Evolutionary conservation across 2,888 invertebrate genomes (phyloP).

Genomic region (Eurois occulta): DNA sequence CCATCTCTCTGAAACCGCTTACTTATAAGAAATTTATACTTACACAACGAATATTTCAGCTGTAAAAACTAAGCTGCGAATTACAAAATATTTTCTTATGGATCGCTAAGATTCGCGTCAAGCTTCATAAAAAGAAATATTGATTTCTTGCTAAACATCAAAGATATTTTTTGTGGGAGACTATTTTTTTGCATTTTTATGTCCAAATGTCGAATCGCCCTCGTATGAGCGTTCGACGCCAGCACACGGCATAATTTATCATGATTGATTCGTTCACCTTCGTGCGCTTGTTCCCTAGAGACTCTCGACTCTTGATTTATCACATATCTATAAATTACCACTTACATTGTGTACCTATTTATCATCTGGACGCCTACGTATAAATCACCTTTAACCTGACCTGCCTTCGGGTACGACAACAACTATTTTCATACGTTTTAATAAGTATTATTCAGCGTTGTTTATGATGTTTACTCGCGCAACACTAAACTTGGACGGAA

Average conservation of each 20-base stretch:
- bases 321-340: slow-evolving; percentile 73
- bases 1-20: slow-evolving; percentile 40
- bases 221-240: slow-evolving; percentile 64
- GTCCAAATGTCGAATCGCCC: slow-evolving; percentile 57
- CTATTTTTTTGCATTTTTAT: slow-evolving; percentile 37
- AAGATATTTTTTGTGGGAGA: slow-evolving; percentile 34
- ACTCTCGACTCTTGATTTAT: slow-evolving; percentile 72
- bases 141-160: slow-evolving; percentile 28
- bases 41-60: slow-evolving; percentile 21
- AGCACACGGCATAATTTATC: slow-evolving; percentile 72
- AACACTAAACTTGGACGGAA: slow-evolving; percentile 48
- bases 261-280: slow-evolving; percentile 76
- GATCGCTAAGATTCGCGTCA: slow-evolving; percentile 26
- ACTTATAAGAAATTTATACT: slow-evolving; percentile 37
- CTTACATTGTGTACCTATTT: slow-evolving; percentile 72
- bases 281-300: slow-evolving; percentile 65
- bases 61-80: slow-evolving; percentile 31
- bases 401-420: slow-evolving; percentile 42
- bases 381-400: slow-evolving; percentile 64
- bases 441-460: slow-evolving; percentile 41
- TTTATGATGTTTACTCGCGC: slow-evolving; percentile 47
- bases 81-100: slow-evolving; percentile 15
- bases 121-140: slow-evolving; percentile 35
- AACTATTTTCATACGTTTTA: slow-evolving; percentile 46
- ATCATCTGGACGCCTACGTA: slow-evolving; percentile 63